A percentile compares a stretch with the other conserved stretches of the same genome.
phyloP scores from a whole-genome alignment of 1,140 invertebrate genomes.

The Gyrodactylus bullatarudis region DNA sequence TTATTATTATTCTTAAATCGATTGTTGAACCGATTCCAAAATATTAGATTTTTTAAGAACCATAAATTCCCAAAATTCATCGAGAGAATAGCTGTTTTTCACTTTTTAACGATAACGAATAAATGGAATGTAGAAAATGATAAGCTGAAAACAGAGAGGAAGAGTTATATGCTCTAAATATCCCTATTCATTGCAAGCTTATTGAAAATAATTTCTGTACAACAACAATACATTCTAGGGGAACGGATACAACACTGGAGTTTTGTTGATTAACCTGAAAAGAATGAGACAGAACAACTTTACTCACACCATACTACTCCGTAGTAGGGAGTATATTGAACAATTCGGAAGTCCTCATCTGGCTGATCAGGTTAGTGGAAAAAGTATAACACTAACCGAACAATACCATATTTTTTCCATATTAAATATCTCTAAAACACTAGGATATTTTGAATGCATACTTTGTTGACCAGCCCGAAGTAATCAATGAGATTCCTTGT shows the following conservation, averaged over 20 bases:
- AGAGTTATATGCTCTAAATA: too few species aligned
- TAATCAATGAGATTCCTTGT: not conserved
- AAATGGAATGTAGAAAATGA: too few species aligned
- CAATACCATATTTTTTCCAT: not conserved
- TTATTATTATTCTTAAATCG: too few species aligned
- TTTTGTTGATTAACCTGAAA: not conserved
- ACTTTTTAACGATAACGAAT: too few species aligned
- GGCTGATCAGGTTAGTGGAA: not conserved
- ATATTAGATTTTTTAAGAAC: too few species aligned
- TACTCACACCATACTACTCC: not conserved
- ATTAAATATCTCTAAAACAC: not conserved
- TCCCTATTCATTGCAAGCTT: too few species aligned
- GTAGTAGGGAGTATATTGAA: not conserved
- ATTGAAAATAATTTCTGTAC: too few species aligned
- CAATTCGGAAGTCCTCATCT: not conserved
- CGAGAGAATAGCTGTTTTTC: too few species aligned
- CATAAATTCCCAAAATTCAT: too few species aligned
- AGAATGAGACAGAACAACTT: not conserved
- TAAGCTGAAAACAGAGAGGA: too few species aligned
- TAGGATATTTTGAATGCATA: not conserved
- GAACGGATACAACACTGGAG: not conserved
- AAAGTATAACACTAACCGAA: not conserved
- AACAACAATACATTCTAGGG: not conserved
- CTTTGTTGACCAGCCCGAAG: not conserved
- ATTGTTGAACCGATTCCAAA: too few species aligned